Conservation (phyloP, 2,888 invertebrate genomes). For the Andrena bicolor region DNA sequence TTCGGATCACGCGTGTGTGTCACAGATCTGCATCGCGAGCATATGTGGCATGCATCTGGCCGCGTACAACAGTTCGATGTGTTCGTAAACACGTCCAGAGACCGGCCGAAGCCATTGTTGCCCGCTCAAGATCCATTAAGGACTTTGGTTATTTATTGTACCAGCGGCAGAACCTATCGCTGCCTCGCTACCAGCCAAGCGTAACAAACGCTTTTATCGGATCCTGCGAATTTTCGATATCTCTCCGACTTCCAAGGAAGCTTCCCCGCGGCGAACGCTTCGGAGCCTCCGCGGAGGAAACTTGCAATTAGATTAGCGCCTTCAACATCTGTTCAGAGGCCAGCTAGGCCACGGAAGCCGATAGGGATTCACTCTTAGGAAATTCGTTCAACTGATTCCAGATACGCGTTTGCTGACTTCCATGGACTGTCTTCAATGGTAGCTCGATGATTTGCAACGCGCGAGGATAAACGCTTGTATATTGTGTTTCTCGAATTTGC, state of each 20-base stretch:
- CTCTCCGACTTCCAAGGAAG: conserved; percentile 46
- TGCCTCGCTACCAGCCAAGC: conserved; percentile 23
- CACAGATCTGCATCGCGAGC: conserved; percentile 35
- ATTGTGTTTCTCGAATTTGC: no score
- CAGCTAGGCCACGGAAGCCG: conserved; percentile 1
- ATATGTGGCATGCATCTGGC: conserved; percentile 28
- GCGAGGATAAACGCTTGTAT: no score
- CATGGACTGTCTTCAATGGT: no score
- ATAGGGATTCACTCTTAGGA: background rate
- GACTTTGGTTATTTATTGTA: conserved; percentile 79
- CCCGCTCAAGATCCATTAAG: conserved; percentile 80
- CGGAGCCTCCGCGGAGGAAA: conserved; percentile 5
- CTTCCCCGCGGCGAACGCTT: conserved; percentile 7
- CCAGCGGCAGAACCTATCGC: conserved; percentile 49
- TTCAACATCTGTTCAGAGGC: background rate
- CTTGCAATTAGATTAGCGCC: conserved; percentile 41
- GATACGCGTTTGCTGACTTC: no score
- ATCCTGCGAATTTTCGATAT: conserved; percentile 72
- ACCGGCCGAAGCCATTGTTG: conserved; percentile 76
- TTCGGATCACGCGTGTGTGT: conserved; percentile 19
- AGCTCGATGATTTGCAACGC: no score
- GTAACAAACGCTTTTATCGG: conserved; percentile 59
- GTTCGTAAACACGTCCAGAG: conserved; percentile 66
- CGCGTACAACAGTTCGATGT: conserved; percentile 5
- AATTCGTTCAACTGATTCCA: no score